phyloP scores from a whole-genome alignment of 2,888 invertebrate species.

The Crossocerus cetratus region DNA sequence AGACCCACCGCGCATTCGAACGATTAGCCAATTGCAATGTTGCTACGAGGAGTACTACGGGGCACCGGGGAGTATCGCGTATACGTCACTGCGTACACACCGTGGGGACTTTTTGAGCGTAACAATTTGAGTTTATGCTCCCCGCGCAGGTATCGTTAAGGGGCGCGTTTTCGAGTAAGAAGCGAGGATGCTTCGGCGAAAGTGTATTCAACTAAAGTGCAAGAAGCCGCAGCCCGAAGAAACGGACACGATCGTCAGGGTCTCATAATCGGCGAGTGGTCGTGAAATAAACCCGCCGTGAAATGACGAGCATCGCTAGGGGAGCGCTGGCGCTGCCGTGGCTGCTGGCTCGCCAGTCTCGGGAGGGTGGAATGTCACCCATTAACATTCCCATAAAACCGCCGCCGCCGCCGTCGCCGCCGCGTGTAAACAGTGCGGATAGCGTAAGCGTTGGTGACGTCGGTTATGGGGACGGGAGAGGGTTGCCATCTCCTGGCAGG shows the following conservation, averaged over 20 bases:
- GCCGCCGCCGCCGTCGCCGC: too few relatives aligned
- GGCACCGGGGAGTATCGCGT: too few relatives aligned
- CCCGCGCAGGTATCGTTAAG: background rate
- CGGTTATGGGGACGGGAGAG: conserved; percentile 58
- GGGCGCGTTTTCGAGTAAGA: background rate
- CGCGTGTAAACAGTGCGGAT: conserved; percentile 69
- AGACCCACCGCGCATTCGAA: too few relatives aligned
- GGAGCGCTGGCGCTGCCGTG: conserved; percentile 3
- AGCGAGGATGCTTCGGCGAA: background rate
- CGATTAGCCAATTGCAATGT: too few relatives aligned
- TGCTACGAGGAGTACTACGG: too few relatives aligned
- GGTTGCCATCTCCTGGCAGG: conserved; percentile 16
- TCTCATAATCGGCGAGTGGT: conserved; percentile 45
- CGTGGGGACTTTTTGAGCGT: background rate
- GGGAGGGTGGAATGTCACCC: conserved; percentile 72
- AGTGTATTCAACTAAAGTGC: background rate
- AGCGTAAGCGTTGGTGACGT: conserved; percentile 64
- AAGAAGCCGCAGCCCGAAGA: conserved; percentile 14
- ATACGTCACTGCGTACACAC: too few relatives aligned
- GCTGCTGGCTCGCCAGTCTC: conserved; percentile 19
- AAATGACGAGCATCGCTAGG: conserved; percentile 57
- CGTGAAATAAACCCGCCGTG: conserved; percentile 58
- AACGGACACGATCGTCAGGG: conserved; percentile 27
- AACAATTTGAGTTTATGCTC: background rate
- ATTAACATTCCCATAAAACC: conserved; percentile 74